phyloP scores from a whole-genome alignment of 1,140 invertebrate species.

The Probaryconus sp. region DNA sequence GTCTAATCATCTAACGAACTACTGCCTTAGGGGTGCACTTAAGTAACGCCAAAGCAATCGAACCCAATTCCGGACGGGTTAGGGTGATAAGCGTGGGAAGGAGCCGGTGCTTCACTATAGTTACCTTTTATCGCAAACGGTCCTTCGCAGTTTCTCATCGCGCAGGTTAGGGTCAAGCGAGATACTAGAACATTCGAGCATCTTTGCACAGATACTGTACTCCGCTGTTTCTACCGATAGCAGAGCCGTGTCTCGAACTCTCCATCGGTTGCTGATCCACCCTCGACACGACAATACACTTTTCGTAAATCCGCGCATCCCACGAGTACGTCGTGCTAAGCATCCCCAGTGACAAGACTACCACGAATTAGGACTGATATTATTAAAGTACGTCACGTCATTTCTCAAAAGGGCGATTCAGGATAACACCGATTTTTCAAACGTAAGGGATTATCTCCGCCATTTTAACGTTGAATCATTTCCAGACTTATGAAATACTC shows the following conservation, averaged over 20 bases:
- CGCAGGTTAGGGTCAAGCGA: constrained; percentile 51
- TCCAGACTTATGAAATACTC: too few relatives aligned
- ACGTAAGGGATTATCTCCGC: neutral
- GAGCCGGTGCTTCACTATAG: constrained; percentile 61
- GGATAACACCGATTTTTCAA: neutral
- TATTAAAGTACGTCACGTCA: neutral
- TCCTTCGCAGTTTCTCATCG: constrained; percentile 42
- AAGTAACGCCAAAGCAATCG: constrained; percentile 13
- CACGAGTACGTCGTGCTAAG: constrained; percentile 19
- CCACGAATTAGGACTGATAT: constrained; percentile 3
- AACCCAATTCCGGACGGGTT: constrained; percentile 24
- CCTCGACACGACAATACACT: constrained; percentile 74
- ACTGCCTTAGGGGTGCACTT: constrained; percentile 8
- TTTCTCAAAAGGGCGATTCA: neutral
- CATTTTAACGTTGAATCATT: too few relatives aligned
- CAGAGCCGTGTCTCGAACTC: constrained; percentile 67
- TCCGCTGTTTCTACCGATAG: constrained; percentile 47
- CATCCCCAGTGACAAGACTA: constrained; percentile 13
- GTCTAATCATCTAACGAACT: constrained; percentile 16
- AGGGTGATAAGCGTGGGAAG: constrained; percentile 67
- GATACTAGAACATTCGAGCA: constrained; percentile 59
- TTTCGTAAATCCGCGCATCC: constrained; percentile 55
- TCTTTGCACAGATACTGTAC: too few relatives aligned
- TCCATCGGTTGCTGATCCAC: constrained; percentile 69
- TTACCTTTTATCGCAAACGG: constrained; percentile 62